These are phyloP conservation scores for Scalopus aquaticus DNA, from an alignment of 2,113 vertebrate species.

Conservation along the genomic window DNA sequence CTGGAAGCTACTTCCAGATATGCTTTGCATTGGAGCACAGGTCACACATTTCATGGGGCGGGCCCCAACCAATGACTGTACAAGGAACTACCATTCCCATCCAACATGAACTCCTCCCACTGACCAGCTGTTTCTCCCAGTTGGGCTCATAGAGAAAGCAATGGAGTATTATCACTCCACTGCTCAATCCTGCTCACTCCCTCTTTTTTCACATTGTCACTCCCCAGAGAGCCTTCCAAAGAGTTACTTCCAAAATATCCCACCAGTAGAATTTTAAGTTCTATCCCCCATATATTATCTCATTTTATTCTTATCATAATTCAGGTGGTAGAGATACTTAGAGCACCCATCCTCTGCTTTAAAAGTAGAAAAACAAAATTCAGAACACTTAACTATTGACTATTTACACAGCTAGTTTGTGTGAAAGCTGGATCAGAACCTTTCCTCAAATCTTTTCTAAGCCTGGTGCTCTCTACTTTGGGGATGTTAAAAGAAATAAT, in stretches of 20 bases:
- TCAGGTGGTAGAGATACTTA: neutral
- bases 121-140: neutral
- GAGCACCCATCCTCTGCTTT: neutral
- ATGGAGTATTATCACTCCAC: accelerated
- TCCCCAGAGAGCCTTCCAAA: neutral
- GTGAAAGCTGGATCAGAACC: neutral
- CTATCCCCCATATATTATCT: neutral
- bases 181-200: neutral
- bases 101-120: accelerated
- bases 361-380: neutral
- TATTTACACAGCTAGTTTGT: neutral
- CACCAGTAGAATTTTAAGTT: neutral
- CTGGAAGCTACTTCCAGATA: neutral
- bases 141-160: neutral
- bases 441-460: neutral
- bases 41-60: neutral
- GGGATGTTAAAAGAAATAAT: neutral
- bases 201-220: neutral
- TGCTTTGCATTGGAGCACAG: neutral
- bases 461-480: neutral
- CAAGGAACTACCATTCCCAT: neutral
- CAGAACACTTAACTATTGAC: neutral
- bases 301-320: neutral
- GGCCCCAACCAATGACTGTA: neutral
- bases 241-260: neutral